Evolutionary conservation across 1,140 invertebrate genomes (phyloP).

Genomic region (Goniozus legneri): DNA sequence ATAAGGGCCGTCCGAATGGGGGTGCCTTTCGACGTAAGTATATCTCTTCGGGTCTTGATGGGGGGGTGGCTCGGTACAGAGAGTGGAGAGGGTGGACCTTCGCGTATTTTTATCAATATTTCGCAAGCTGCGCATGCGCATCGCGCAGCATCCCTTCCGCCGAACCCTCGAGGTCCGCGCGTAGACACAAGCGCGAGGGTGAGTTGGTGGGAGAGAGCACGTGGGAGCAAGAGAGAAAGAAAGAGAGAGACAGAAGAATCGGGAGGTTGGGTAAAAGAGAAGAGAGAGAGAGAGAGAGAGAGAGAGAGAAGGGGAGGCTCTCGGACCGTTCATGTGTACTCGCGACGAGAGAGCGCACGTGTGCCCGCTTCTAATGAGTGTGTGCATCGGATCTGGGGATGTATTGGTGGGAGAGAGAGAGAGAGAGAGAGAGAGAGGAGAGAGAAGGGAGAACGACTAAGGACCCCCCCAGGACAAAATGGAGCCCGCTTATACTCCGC

Average conservation of each 20-base stretch:
- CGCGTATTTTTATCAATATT: conserved; percentile 55
- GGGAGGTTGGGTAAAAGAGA: conserved; percentile 19
- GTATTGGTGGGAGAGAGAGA: conserved; percentile 29
- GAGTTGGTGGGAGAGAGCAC: background rate
- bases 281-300: conserved; percentile 5
- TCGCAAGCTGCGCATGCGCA: conserved; percentile 46
- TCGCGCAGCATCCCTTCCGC: conserved; percentile 45
- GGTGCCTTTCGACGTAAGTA: conserved; percentile 37
- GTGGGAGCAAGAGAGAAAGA: background rate
- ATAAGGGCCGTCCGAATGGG: conserved; percentile 15
- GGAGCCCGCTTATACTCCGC: conserved; percentile 48
- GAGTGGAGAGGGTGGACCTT: conserved; percentile 48
- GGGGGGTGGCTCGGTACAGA: conserved; percentile 34
- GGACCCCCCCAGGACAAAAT: conserved; percentile 51
- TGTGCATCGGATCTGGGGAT: conserved; percentile 26
- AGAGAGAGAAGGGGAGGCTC: conserved; percentile 31
- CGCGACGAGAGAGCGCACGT: conserved; percentile 16
- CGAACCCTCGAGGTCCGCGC: conserved; percentile 25
- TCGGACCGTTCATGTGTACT: conserved; percentile 24
- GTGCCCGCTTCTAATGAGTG: conserved; percentile 36
- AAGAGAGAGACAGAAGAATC: conserved; percentile 28
- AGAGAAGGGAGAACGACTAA: conserved; percentile 41
- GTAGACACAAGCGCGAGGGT: background rate
- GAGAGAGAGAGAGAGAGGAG: too few relatives aligned
- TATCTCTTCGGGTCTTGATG: conserved; percentile 42